A percentile compares a stretch with the other conserved stretches of the same genome.
phyloP scores from a whole-genome alignment of 2,113 vertebrate species.

The Catharus minimus region DNA sequence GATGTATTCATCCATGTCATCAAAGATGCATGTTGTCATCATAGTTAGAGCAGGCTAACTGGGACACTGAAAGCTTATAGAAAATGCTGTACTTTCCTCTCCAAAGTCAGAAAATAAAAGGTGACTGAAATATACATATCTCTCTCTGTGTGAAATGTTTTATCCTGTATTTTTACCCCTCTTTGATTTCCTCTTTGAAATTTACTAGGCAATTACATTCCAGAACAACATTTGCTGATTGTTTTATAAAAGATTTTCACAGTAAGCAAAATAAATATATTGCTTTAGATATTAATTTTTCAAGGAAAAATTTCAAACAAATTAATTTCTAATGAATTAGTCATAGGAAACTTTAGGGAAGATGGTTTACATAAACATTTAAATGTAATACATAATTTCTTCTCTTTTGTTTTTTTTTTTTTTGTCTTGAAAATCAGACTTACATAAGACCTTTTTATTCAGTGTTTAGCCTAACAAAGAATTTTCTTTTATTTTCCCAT shows the following conservation, averaged over 20 bases:
- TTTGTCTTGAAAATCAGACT: neutral
- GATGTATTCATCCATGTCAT: conserved; percentile 59
- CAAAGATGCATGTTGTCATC: conserved; percentile 45
- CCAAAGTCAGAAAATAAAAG: neutral
- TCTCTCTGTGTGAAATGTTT: conserved; percentile 5
- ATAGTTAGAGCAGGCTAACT: conserved; percentile 13
- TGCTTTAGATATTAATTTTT: neutral
- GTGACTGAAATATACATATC: neutral
- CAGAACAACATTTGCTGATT: neutral
- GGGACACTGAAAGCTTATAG: conserved; percentile 12
- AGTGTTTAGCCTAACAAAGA: neutral
- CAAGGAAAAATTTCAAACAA: neutral
- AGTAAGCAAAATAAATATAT: neutral
- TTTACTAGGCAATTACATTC: conserved; percentile 9
- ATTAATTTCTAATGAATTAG: neutral
- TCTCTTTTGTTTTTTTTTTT: neutral
- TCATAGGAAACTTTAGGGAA: neutral
- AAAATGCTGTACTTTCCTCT: conserved; percentile 29
- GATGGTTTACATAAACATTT: neutral
- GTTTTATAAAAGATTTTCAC: conserved; percentile 2
- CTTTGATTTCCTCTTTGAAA: conserved; percentile 57
- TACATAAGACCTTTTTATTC: neutral
- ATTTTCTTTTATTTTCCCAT: neutral
- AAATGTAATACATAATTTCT: neutral
- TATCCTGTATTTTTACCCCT: conserved; percentile 21